Evolutionary conservation across 1,140 invertebrate genomes (phyloP), one percentile per base, ranked within the genome.

Genomic region (Probaryconus sp.): DNA sequence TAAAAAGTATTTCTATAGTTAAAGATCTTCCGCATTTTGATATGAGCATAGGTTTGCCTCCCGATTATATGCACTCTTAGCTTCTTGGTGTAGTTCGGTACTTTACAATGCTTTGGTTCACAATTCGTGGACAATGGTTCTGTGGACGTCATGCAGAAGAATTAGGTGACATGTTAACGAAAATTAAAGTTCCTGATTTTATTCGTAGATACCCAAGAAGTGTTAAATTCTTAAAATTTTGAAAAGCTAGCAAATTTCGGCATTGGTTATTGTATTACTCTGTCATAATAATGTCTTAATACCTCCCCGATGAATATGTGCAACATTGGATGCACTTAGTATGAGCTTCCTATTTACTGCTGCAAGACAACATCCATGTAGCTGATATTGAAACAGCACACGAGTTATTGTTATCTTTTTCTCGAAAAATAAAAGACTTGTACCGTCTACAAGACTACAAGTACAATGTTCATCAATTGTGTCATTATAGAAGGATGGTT

Each of bases 391-490:
- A 55, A 16, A 28, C 2, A 20, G 38, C 48, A 13, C 17, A 71
- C 10, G 24, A 47, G 13, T 37, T 63, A 5, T 10, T 71, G 2
- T 2, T 11, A 47, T 16, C 21, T 2, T 71, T 63, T 26, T 3
- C 42, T 0, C 9, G 38, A 33, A 9, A 63, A 9, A 56, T 53
- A 20, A 6, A 26, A 30, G 1, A 7, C 2, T 55, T 71, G 5
- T 38, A 51, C 11, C 17, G 47, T 11, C 5, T 37, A 0, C 1
- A 37, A 45, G 47, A 63, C 2, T 40, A 53, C 11, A 73, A 37
- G 2, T 73, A 67, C 37, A 73, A 73, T 26, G 17, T 38, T 0
- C 70, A 74, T 40, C 63, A 61, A 10, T 21, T 74, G 7, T 7
- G 28, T 14, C 63, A 74, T 58, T 26, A 48, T 7, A 24, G 1